Conservation (phyloP, 1,140 invertebrate species). For the Zelostemma sp. region DNA sequence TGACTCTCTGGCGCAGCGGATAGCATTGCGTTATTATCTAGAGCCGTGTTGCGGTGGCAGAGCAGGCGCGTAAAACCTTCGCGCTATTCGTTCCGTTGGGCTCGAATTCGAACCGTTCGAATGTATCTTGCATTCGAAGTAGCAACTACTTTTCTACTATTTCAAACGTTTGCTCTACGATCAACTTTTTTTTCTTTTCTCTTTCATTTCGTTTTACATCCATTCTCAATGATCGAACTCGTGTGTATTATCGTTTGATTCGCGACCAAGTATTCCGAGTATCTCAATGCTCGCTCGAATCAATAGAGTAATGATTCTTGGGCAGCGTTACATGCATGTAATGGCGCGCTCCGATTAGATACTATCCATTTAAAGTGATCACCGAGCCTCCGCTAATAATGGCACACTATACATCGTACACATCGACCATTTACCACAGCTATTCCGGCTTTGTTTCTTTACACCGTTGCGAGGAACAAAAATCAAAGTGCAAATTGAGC, state of each 20-base stretch:
- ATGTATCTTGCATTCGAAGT: slow-evolving; percentile 45
- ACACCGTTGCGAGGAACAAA: slow-evolving; percentile 10
- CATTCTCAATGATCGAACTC: too few species aligned
- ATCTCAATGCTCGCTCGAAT: slow-evolving; percentile 37
- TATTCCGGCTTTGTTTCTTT: slow-evolving; percentile 28
- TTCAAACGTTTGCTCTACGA: slow-evolving; percentile 11
- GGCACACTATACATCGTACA: slow-evolving; percentile 30
- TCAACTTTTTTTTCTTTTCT: slow-evolving; percentile 24
- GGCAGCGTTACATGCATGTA: slow-evolving; percentile 40
- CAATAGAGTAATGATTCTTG: slow-evolving; percentile 38
- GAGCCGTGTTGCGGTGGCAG: slow-evolving; percentile 45
- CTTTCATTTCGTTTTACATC: too few species aligned
- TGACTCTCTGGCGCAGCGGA: slow-evolving; percentile 41
- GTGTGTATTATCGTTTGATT: too few species aligned
- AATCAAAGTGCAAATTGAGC: background rate
- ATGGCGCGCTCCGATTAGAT: slow-evolving; percentile 45
- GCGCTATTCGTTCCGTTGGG: slow-evolving; percentile 41
- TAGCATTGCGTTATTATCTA: slow-evolving; percentile 47
- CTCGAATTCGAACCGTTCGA: slow-evolving; percentile 34
- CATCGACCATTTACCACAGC: slow-evolving; percentile 26
- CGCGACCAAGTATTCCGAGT: too few species aligned
- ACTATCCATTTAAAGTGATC: slow-evolving; percentile 46
- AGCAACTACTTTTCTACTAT: slow-evolving; percentile 36
- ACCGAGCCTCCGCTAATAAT: slow-evolving; percentile 31
- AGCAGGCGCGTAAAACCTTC: slow-evolving; percentile 50